A percentile compares a stretch with the other conserved stretches of the same genome.
Evolutionary conservation across 2,113 vertebrate species (phyloP).

Genomic region (Carassius auratus): DNA sequence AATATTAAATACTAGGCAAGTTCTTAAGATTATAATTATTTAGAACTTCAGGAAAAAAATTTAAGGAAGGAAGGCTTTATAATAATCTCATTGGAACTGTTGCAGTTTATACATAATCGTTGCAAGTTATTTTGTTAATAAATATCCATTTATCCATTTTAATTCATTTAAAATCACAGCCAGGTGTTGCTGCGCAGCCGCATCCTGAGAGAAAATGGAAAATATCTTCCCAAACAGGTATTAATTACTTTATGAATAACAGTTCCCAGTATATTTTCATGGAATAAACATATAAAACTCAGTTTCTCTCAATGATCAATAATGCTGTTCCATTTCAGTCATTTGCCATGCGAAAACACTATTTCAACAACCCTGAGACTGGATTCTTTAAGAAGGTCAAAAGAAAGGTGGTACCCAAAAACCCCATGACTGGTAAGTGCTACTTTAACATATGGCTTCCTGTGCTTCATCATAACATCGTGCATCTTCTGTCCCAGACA

Average conservation of each 20-base stretch:
- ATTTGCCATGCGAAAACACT: slow-evolving; percentile 83
- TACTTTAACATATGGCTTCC: neutral
- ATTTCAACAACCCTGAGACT: slow-evolving; percentile 80
- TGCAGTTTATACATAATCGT: neutral
- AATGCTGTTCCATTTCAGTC: slow-evolving; percentile 68
- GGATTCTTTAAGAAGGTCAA: slow-evolving; percentile 84
- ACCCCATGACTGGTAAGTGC: slow-evolving; percentile 80
- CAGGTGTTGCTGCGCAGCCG: slow-evolving; percentile 83
- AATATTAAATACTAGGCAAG: neutral
- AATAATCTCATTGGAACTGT: neutral
- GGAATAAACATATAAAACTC: neutral
- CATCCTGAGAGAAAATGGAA: slow-evolving; percentile 82
- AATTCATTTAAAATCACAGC: slow-evolving; percentile 63
- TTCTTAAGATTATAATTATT: neutral
- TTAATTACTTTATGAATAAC: neutral
- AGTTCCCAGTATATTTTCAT: neutral
- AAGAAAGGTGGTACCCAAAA: slow-evolving; percentile 81
- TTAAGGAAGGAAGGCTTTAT: neutral
- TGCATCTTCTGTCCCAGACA: slow-evolving; percentile 65
- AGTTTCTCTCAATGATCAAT: neutral
- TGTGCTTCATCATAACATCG: neutral
- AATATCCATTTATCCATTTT: neutral
- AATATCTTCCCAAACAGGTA: slow-evolving; percentile 82
- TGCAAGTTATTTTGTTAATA: neutral
- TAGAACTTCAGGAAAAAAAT: neutral